Evolutionary conservation across 2,797 vertebrate species (phyloP).

Genomic region (Numenius phaeopus): DNA sequence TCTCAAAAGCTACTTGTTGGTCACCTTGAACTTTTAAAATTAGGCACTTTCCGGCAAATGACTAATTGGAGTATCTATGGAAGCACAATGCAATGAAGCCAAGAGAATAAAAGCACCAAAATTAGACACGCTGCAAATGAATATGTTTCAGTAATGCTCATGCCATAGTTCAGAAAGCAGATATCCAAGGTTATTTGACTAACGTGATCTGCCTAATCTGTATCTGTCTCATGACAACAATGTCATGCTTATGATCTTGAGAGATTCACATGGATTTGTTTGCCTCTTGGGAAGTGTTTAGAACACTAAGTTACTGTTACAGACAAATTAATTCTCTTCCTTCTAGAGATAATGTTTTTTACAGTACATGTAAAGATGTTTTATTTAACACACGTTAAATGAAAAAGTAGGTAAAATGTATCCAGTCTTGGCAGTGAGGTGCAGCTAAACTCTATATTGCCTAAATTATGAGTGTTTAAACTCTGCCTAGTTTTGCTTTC

Average conservation of each 20-base stretch:
- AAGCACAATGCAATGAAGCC: background rate
- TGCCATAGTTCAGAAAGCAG: background rate
- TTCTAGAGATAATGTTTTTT: background rate
- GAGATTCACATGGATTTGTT: background rate
- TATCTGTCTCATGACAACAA: background rate
- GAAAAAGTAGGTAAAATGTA: background rate
- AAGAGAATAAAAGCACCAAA: background rate
- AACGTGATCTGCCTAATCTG: background rate
- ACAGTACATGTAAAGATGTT: background rate
- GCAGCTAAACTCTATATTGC: background rate
- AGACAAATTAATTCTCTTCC: background rate
- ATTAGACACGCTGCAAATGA: background rate
- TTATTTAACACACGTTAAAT: background rate
- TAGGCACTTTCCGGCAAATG: background rate
- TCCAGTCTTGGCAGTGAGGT: background rate
- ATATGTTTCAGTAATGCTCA: background rate
- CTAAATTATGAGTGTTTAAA: background rate
- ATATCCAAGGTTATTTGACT: background rate
- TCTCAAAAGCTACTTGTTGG: background rate
- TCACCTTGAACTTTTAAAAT: background rate
- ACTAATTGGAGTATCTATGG: background rate
- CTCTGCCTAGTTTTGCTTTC: background rate
- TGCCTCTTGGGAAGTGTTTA: background rate
- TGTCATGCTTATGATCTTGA: background rate
- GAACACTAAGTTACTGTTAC: background rate